Evolutionary conservation across 2,888 invertebrate genomes (phyloP), one percentile per base, ranked within the genome.

Genomic region (Hypena proboscidalis): DNA sequence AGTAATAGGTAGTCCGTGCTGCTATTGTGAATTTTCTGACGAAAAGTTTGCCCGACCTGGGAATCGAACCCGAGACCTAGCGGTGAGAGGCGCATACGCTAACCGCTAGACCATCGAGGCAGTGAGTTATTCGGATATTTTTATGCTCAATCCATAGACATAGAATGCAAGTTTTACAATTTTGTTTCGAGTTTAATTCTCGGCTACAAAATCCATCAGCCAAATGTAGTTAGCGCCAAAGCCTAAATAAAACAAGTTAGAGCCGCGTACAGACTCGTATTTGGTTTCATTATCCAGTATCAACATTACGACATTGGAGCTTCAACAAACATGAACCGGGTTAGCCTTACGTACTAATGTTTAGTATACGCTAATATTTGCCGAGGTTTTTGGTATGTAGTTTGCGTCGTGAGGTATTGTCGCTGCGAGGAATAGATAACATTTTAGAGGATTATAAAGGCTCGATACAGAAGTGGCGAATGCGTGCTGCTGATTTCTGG

Each of bases 281-380:
- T 76, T 74, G 74, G 70, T 74, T 77, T 75, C 73, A 75, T 77
- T 77, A 74, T 68, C 47, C 58, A 67, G 64, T 62, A 58, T 62
- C 65, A 74, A 77, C 73, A 74, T 50, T 46, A 47, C 57, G 55
- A 47, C 50, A 52, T 67, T 49, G 47, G 44, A 47, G 41, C 14
- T 41, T 46, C 54, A 48, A 51, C 51, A 64, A 56, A 56, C 46
- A 53, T 61, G 47, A 61, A 61, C 31, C 35, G 47, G 55, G 58
- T 58, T 58, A 49, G 48, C 49, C 54, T 53, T 59, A 51, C 50
- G 48, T 51, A 54, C 43, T 71, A 72, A 66, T 70, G 64, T 70
- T 70, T 71, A 68, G 64, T 65, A 51, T 61, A 66, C 62, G 64
- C 66, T 57, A 73, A 76, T 76, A 74, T 75, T 76, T 70, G 60